These are phyloP conservation scores for Dryobota labecula DNA, from an alignment of 2,888 invertebrate genomes.

Conservation along the genomic window DNA sequence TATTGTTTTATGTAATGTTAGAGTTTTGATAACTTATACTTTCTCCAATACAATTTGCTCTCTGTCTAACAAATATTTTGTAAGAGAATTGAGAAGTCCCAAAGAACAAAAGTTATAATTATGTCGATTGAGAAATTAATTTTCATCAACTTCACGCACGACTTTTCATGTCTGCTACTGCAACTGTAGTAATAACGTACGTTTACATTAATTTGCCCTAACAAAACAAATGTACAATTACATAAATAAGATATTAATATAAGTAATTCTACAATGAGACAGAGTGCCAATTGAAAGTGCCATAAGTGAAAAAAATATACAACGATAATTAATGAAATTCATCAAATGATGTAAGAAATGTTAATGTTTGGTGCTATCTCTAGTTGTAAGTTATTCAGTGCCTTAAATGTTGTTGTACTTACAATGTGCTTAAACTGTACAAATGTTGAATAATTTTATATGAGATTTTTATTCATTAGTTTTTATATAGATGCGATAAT, in stretches of 20 bases:
- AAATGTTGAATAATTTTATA: slow-evolving; percentile 82
- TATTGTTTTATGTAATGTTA: slow-evolving; percentile 34
- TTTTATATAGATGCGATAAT: slow-evolving; percentile 73
- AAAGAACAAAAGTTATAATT: neutral
- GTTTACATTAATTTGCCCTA: neutral
- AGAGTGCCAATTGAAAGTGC: slow-evolving; percentile 50
- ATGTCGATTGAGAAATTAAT: no score
- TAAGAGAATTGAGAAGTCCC: neutral
- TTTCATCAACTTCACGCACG: neutral
- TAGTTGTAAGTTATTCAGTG: slow-evolving; percentile 73
- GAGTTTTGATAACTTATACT: slow-evolving; percentile 16
- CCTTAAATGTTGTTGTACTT: slow-evolving; percentile 83
- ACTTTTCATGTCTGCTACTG: slow-evolving; percentile 9
- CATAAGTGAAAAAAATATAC: slow-evolving; percentile 30
- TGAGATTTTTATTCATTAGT: slow-evolving; percentile 77
- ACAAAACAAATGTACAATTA: slow-evolving; percentile 3
- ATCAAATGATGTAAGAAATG: slow-evolving; percentile 42
- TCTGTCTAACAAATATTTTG: slow-evolving; percentile 37
- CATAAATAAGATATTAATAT: neutral
- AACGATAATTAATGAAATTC: slow-evolving; percentile 22
- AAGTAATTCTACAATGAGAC: slow-evolving; percentile 7
- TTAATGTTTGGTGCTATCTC: slow-evolving; percentile 69
- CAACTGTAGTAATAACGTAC: neutral
- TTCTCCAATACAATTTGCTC: slow-evolving; percentile 40
- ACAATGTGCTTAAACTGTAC: slow-evolving; percentile 77